Evolutionary conservation across 2,888 invertebrate genomes (phyloP).

Genomic region (Ornithoptera alexandrae): DNA sequence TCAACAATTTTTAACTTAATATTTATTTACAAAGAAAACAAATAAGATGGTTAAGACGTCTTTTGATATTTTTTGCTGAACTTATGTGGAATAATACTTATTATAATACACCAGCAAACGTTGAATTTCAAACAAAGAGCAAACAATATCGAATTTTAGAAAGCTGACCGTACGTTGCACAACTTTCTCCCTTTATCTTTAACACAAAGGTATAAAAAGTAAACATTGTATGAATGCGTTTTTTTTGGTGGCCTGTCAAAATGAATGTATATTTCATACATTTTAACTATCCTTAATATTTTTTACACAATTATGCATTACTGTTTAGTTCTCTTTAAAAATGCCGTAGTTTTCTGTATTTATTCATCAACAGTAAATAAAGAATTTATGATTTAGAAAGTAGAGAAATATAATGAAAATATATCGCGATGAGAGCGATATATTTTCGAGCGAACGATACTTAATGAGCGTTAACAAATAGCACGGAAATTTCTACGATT

Average conservation of each 20-base stretch:
- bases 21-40: not conserved
- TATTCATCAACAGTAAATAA: no score
- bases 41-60: not conserved
- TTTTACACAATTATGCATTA: no score
- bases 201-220: constrained; percentile 66
- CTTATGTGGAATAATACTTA: constrained; percentile 13
- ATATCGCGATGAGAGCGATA: no score
- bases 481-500: no score
- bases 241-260: constrained; percentile 33
- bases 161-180: constrained; percentile 69
- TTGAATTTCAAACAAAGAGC: constrained; percentile 54
- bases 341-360: no score
- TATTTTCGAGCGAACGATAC: no score
- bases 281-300: no score
- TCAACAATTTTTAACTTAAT: not conserved
- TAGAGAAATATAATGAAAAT: no score
- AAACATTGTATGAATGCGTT: constrained; percentile 44
- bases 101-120: constrained; percentile 39
- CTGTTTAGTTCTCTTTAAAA: no score
- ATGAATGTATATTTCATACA: constrained; percentile 28
- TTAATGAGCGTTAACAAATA: no score
- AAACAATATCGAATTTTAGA: constrained; percentile 69
- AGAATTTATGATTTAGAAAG: no score
- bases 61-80: constrained; percentile 13
- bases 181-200: constrained; percentile 76